Evolutionary conservation across 2,888 invertebrate genomes (phyloP), one percentile per base, ranked within the genome.

Genomic region (Drosophila mimetica): DNA sequence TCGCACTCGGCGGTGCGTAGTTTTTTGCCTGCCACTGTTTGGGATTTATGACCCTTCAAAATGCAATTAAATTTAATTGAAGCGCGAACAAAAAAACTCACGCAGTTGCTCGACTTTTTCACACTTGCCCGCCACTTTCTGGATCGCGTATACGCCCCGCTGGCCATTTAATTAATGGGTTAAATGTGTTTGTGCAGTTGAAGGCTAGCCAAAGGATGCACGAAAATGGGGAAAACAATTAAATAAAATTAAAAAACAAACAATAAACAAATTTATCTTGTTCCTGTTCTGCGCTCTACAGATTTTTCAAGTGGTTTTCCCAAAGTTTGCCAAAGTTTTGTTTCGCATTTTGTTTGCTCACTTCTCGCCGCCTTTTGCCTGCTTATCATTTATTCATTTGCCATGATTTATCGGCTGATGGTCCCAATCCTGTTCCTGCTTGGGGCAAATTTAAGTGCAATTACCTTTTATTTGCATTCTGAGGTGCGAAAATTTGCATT

Each of bases 51-150:
- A 77, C 83, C 82, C 82, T 88, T 89, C 84, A 86, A 82, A 89
- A 88, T 77, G 81, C 88, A 83, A 88, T 90, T 90, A 88, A 90
- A 89, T 89, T 90, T 80, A 90, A 89, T 89, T 88, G 88, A 82
- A 82, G 81, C 87, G 77, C 76, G 76, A 79, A 77, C 75, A 77
- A 80, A 77, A 42, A 66, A 46, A 54, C 48, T 60, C 73, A 65
- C 39, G 58, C 60, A 64, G 30, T 58, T 59, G 57, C 64, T 76
- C 76, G 70, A 71, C 76, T 86, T 82, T 86, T 86, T 82, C 77
- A 74, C 86, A 79, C 80, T 48, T 53, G 28, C 37, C 42, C 42
- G n/a, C 20, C 41, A 32, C 25, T 47, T 30, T 16, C 22, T 22
- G 51, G 44, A 74, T 58, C 51, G 72, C 77, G 66, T 65, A 84